Evolutionary conservation across 2,113 vertebrate species (phyloP).

Genomic region (Laticauda laticaudata): DNA sequence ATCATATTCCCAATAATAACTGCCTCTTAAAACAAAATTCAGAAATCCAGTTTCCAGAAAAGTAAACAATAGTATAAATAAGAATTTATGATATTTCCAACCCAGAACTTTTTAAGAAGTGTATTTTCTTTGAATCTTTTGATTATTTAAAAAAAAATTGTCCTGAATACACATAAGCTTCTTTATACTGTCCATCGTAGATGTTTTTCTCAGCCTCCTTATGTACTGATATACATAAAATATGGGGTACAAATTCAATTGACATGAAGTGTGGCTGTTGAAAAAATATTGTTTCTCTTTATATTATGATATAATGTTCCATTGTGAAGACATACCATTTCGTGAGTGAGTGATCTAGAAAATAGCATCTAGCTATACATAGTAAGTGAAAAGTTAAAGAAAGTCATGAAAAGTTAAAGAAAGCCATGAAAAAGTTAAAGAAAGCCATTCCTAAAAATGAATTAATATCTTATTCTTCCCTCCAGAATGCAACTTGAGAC

Average conservation of each 20-base stretch:
- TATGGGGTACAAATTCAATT: background rate
- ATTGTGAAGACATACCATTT: background rate
- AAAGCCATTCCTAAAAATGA: background rate
- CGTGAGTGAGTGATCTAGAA: background rate
- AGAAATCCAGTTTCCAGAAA: background rate
- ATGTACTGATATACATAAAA: background rate
- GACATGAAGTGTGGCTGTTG: background rate
- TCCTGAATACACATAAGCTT: background rate
- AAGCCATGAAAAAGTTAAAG: background rate
- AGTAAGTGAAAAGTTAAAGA: background rate
- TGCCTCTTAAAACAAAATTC: background rate
- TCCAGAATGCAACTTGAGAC: background rate
- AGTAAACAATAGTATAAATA: background rate
- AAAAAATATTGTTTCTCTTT: background rate
- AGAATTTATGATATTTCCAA: background rate
- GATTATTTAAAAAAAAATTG: background rate
- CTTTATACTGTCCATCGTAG: background rate
- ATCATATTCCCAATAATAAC: background rate
- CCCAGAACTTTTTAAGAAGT: background rate
- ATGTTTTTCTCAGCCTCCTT: background rate
- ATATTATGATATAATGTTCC: background rate
- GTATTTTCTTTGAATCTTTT: background rate
- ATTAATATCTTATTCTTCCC: background rate
- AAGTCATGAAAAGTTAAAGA: background rate
- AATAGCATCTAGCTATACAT: background rate